Evolutionary conservation across 2,888 invertebrate genomes (phyloP).

Genomic region (Bruchidius siliquastri): DNA sequence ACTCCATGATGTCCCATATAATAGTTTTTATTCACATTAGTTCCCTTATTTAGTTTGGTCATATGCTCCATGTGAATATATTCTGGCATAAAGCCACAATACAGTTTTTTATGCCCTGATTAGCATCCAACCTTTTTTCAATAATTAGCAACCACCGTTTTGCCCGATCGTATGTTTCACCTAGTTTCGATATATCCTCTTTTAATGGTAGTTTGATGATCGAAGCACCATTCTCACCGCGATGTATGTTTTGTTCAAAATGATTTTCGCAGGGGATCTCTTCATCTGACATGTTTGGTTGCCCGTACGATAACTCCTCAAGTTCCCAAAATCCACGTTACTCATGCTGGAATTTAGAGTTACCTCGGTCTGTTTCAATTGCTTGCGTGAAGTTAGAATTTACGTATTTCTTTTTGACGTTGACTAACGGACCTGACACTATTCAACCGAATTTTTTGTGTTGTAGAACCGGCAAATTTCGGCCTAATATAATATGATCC

Average conservation of each 20-base stretch:
- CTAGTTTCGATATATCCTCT: slow-evolving; percentile 1
- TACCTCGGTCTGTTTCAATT: not conserved
- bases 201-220: slow-evolving; percentile 8
- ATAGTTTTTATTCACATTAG: not conserved
- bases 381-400: slow-evolving; percentile 1
- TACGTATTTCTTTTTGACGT: not conserved
- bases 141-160: slow-evolving; percentile 4
- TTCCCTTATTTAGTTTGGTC: not conserved
- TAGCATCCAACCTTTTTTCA: not conserved
- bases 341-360: not conserved
- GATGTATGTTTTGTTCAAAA: not conserved
- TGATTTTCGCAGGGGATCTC: slow-evolving; percentile 7
- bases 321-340: slow-evolving; percentile 5
- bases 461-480: slow-evolving; percentile 4
- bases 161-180: slow-evolving; percentile 6
- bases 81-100: slow-evolving; percentile 1
- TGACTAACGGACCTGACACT: slow-evolving; percentile 5
- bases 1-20: slow-evolving; percentile 4
- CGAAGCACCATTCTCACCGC: not conserved
- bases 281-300: slow-evolving; percentile 1
- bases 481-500: slow-evolving; percentile 1
- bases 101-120: slow-evolving; percentile 1
- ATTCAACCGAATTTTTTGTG: slow-evolving; percentile 7
- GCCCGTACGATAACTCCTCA: slow-evolving; percentile 1
- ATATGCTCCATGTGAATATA: slow-evolving; percentile 7